Percentiles rank a stretch among this genome's conserved stretches.
Evolutionary conservation across 2,888 invertebrate genomes (phyloP).

Genomic region (Acronicta alni): DNA sequence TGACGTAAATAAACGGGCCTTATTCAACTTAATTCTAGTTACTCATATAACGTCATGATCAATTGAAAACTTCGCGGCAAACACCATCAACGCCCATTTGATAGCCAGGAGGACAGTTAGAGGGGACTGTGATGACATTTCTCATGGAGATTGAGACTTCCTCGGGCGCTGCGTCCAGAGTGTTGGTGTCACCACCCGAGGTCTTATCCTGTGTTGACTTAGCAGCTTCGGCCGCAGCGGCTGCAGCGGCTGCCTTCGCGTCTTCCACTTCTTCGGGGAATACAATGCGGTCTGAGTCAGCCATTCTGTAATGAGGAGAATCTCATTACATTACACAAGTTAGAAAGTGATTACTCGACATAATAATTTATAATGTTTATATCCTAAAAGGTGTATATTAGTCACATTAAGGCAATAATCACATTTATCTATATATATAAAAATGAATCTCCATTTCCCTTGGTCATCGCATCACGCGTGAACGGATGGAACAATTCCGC

Average conservation of each 20-base stretch:
- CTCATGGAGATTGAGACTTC: constrained; percentile 52
- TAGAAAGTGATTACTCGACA: too few relatives aligned
- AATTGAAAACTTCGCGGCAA: constrained; percentile 68
- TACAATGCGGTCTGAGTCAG: constrained; percentile 73
- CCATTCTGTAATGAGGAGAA: constrained; percentile 68
- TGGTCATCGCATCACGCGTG: too few relatives aligned
- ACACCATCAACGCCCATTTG: constrained; percentile 69
- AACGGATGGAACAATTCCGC: too few relatives aligned
- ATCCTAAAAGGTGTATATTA: too few relatives aligned
- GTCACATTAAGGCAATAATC: too few relatives aligned
- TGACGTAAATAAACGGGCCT: constrained; percentile 10
- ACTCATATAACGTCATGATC: background rate
- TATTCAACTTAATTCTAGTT: constrained; percentile 18
- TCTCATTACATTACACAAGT: background rate
- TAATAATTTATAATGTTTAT: too few relatives aligned
- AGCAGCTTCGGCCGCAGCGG: constrained; percentile 26
- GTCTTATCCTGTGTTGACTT: constrained; percentile 47
- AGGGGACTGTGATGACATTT: constrained; percentile 73
- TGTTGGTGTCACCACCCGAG: constrained; percentile 66
- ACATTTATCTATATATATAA: too few relatives aligned
- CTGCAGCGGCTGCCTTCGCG: constrained; percentile 61
- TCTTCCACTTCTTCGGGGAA: constrained; percentile 78
- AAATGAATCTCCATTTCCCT: too few relatives aligned
- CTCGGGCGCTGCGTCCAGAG: constrained; percentile 62
- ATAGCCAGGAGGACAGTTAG: constrained; percentile 68